Evolutionary conservation across 2,113 vertebrate species (phyloP).

Genomic region (Paramormyrops kingsleyae): DNA sequence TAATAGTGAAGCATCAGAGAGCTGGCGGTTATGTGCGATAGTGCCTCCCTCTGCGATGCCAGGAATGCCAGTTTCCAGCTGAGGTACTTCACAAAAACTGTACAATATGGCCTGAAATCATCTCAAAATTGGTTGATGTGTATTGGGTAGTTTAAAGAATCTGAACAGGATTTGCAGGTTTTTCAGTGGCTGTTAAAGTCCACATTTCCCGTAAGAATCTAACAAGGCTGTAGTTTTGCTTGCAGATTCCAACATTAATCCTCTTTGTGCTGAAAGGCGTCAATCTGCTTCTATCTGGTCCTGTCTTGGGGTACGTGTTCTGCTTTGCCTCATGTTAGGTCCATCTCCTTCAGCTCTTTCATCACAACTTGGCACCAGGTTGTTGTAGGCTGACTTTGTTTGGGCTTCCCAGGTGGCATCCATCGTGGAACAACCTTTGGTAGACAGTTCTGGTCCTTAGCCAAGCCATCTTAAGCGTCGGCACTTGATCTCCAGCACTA

Average conservation of each 20-base stretch:
- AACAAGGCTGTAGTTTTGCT: background rate
- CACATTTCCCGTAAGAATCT: background rate
- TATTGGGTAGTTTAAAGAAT: background rate
- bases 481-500: no score
- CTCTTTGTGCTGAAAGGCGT: no score
- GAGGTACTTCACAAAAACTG: background rate
- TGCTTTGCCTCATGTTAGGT: no score
- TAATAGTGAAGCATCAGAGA: background rate
- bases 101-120: background rate
- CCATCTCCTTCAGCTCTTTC: no score
- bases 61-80: background rate
- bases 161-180: background rate
- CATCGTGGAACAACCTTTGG: no score
- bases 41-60: background rate
- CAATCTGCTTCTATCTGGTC: no score
- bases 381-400: no score
- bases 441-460: no score
- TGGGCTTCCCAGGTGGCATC: no score
- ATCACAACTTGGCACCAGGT: no score
- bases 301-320: no score
- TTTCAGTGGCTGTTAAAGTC: background rate
- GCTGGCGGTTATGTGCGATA: background rate
- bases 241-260: background rate
- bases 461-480: no score
- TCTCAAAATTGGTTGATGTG: background rate